Evolutionary conservation across 2,888 invertebrate genomes (phyloP), one percentile per base, ranked within the genome.

Genomic region (Tinea trinotella): DNA sequence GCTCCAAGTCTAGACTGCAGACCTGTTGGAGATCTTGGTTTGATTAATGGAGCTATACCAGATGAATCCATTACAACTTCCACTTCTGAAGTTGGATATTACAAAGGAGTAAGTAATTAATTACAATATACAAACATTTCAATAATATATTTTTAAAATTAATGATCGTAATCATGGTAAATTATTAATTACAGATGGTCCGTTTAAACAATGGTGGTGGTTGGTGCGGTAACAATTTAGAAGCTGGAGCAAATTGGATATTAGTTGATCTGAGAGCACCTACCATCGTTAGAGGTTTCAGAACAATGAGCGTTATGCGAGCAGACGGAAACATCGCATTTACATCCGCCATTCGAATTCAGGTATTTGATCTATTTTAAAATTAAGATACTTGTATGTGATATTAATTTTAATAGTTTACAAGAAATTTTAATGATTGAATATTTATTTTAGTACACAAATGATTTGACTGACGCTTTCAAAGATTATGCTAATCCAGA

Each of bases 401-500:
- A 30, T 7, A 15, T 40, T n/a, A 15, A 40, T 15, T 40, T 40
- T 2, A 18, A 10, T 20, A 20, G 19, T 48, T 15, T 9, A n/a
- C 3, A 18, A 2, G 7, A 9, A 40, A 13, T 40, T 15, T 40
- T 40, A 40, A 40, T 40, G 12, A 40, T 48, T 7, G 6, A 2
- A 15, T 48, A 19, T 24, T 15, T 50, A 13, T 59, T 86, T 9
- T 91, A 95, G 74, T 96, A 95, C 70, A 93, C 95, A 0, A 94
- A 97, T 66, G 93, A 96, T 64, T 82, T 97, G 57, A 95, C 96
- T 0, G 97, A 97, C 67, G 87, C 92, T 0, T 96, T 96, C 73
- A 94, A 92, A 76, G 96, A 97, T 65, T 97, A 97, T 70, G 92
- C 95, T 1, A 97, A 97, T 70, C 95, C 96, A 2, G 95, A 96